A percentile compares a stretch with the other conserved stretches of the same genome.
Conservation (phyloP, 2,888 invertebrate species). For the Patella caerulea region DNA sequence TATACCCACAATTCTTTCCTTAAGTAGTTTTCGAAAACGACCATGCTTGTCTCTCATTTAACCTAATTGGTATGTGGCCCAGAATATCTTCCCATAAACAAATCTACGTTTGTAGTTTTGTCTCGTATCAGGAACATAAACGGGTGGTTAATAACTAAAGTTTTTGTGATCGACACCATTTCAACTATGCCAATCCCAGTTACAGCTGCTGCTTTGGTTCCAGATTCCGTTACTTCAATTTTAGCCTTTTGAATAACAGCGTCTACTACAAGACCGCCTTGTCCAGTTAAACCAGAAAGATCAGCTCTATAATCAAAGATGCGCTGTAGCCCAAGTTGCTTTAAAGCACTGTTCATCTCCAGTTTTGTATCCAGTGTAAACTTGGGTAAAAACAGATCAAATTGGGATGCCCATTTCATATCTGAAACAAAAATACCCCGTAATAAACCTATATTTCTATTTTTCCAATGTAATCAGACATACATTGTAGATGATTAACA, state of each 20-base stretch:
- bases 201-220: conserved; percentile 1
- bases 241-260: not conserved
- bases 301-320: not conserved
- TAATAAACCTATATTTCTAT: too few relatives aligned
- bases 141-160: not conserved
- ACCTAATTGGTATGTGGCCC: not conserved
- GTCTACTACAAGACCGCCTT: not conserved
- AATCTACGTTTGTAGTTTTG: not conserved
- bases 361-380: not conserved
- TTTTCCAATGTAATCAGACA: too few relatives aligned
- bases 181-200: not conserved
- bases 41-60: not conserved
- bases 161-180: not conserved
- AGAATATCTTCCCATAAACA: not conserved
- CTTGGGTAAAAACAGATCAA: not conserved
- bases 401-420: not conserved
- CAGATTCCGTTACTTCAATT: not conserved
- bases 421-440: not conserved
- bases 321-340: not conserved
- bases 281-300: conserved; percentile 4
- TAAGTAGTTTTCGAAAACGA: too few relatives aligned
- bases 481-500: too few relatives aligned
- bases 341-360: not conserved
- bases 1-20: too few relatives aligned
- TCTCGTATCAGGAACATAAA: not conserved